Percentiles rank a stretch among this genome's conserved stretches.
These are phyloP conservation scores for Damaliscus lunatus DNA, from an alignment of 2,113 vertebrate genomes.

Conservation along the genomic window DNA sequence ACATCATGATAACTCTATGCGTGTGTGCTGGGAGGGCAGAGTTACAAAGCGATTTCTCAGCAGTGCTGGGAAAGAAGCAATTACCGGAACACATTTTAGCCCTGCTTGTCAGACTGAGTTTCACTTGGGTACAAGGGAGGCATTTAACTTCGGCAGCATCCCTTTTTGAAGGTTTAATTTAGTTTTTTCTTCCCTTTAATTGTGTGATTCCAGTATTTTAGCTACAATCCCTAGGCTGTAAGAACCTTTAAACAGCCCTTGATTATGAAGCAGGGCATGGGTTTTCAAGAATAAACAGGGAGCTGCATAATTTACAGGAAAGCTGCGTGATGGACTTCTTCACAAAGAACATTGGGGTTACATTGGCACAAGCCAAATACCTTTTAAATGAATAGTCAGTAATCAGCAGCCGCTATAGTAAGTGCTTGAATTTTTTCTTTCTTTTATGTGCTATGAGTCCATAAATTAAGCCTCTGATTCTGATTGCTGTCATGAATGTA, in stretches of 20 bases:
- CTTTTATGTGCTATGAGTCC: slow-evolving; percentile 35
- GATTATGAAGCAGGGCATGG: slow-evolving; percentile 30
- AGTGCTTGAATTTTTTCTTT: slow-evolving; percentile 20
- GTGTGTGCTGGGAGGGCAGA: neutral
- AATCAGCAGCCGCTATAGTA: slow-evolving; percentile 37
- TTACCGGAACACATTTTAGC: slow-evolving; percentile 28
- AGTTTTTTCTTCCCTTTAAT: slow-evolving; percentile 46
- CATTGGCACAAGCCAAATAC: slow-evolving; percentile 41
- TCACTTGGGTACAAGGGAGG: slow-evolving; percentile 42
- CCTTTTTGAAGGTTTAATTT: slow-evolving; percentile 63
- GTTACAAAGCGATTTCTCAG: slow-evolving; percentile 54
- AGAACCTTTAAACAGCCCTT: slow-evolving; percentile 42
- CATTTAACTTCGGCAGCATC: slow-evolving; percentile 2
- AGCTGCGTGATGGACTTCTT: slow-evolving; percentile 41
- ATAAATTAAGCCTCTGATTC: slow-evolving; percentile 56
- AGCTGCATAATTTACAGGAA: slow-evolving; percentile 57
- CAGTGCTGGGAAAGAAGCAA: slow-evolving; percentile 35
- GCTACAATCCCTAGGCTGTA: slow-evolving; percentile 16
- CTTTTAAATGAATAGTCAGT: slow-evolving; percentile 27
- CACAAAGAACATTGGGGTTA: slow-evolving; percentile 35
- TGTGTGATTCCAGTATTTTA: slow-evolving; percentile 58
- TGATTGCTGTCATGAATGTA: slow-evolving; percentile 4
- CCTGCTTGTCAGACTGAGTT: neutral
- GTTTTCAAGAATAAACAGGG: slow-evolving; percentile 59
- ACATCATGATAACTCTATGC: slow-evolving; percentile 36